These are phyloP conservation scores for Myripristis jacobus DNA, from an alignment of 2,797 vertebrate genomes.

Conservation along the genomic window DNA sequence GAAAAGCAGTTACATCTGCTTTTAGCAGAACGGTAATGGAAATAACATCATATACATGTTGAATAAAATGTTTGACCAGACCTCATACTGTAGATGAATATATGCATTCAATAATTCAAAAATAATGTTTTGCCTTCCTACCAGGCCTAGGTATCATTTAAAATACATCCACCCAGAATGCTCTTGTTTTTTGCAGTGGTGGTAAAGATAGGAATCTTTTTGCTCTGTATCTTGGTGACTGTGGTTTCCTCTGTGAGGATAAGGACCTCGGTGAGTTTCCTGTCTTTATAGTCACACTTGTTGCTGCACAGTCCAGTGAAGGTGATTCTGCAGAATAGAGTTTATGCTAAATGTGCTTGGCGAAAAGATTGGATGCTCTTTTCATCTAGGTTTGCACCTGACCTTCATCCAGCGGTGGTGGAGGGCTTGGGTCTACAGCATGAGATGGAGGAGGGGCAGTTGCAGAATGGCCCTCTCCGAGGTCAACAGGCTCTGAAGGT, in stretches of 20 bases:
- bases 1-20: neutral
- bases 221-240: neutral
- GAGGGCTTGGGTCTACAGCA: neutral
- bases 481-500: neutral
- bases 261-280: constrained; percentile 1
- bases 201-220: neutral
- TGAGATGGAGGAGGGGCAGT: constrained; percentile 3
- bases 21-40: neutral
- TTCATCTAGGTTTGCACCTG: neutral
- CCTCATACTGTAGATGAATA: no score
- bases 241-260: neutral
- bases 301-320: constrained; percentile 13
- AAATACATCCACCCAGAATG: no score
- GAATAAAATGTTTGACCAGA: no score
- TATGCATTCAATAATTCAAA: no score
- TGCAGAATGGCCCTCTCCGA: neutral
- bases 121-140: no score
- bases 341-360: neutral
- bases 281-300: constrained; percentile 2
- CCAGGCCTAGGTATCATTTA: no score
- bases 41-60: no score
- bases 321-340: constrained; percentile 17
- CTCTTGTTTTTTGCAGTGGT: neutral
- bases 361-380: neutral
- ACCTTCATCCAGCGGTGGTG: neutral